phyloP scores from a whole-genome alignment of 2,888 invertebrate species.

The Malthinus flaveolus region DNA sequence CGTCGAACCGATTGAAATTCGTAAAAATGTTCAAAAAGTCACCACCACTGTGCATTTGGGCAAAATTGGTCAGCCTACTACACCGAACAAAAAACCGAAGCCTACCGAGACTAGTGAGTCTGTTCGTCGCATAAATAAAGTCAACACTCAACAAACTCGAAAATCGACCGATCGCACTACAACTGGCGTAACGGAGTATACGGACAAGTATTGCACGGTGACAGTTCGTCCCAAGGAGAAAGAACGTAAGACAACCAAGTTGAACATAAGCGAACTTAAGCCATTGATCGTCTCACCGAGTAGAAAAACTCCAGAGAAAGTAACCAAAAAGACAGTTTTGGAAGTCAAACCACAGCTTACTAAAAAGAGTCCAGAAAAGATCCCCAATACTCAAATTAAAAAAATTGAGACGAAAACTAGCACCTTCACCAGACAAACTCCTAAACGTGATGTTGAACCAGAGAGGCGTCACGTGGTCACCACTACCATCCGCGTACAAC shows the following conservation, averaged over 20 bases:
- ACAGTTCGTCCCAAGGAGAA: constrained; percentile 1
- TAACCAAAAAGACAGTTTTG: not conserved
- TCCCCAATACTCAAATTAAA: not conserved
- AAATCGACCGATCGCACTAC: no score
- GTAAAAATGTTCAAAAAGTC: no score
- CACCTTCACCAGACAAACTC: not conserved
- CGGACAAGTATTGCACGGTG: constrained; percentile 21
- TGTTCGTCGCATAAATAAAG: no score
- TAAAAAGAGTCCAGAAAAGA: not conserved
- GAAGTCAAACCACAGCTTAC: not conserved
- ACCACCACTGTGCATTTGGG: no score
- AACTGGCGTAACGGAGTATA: constrained; percentile 21
- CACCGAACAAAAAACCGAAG: no score
- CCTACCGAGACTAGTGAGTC: no score
- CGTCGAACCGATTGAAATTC: no score
- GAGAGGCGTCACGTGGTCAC: constrained; percentile 38
- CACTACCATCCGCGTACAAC: constrained; percentile 42
- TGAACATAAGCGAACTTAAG: not conserved
- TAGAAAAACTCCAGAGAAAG: not conserved
- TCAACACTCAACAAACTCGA: no score
- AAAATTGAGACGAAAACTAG: constrained; percentile 43
- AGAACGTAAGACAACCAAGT: not conserved
- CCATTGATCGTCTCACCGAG: not conserved
- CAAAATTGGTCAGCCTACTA: no score
- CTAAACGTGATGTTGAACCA: not conserved